Conservation (phyloP, 2,888 invertebrate genomes). For the Tenthredo scrophulariae region DNA sequence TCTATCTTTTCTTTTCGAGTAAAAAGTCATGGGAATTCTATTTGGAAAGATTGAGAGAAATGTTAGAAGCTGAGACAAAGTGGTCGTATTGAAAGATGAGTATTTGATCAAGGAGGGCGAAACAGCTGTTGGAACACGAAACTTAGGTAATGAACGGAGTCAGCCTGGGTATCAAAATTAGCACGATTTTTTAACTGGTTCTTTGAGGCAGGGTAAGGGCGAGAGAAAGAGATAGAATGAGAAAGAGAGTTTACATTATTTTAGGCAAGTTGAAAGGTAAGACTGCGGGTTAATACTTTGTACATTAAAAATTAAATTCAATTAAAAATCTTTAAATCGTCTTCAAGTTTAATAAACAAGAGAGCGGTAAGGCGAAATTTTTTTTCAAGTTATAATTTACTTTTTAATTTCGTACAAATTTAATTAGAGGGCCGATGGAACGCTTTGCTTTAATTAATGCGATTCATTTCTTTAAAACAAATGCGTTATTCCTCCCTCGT, state of each 20-base stretch:
- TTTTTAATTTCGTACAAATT: conserved; percentile 63
- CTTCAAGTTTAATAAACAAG: conserved; percentile 48
- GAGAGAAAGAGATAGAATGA: conserved; percentile 15
- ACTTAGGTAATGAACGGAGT: conserved; percentile 34
- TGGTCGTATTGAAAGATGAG: conserved; percentile 31
- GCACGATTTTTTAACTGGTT: conserved; percentile 39
- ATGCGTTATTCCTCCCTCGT: conserved; percentile 41
- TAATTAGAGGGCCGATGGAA: conserved; percentile 59
- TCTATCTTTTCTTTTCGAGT: not conserved
- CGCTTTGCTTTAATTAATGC: conserved; percentile 57
- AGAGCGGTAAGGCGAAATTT: conserved; percentile 47
- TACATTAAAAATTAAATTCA: conserved; percentile 50
- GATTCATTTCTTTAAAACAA: conserved; percentile 57
- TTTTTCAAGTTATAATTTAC: conserved; percentile 56
- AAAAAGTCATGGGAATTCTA: not conserved
- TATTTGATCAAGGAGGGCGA: conserved; percentile 38
- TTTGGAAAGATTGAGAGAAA: not conserved
- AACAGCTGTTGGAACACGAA: conserved; percentile 41
- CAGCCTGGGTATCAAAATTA: conserved; percentile 41
- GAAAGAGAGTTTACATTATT: conserved; percentile 42
- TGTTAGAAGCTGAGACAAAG: not conserved
- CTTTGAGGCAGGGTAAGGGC: not conserved
- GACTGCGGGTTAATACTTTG: conserved; percentile 40
- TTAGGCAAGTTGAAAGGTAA: conserved; percentile 36
- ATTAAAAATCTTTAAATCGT: conserved; percentile 47